Percentiles rank a stretch among this genome's conserved stretches.
Conservation (phyloP, 2,113 vertebrate genomes). For the Guaruba guarouba region DNA sequence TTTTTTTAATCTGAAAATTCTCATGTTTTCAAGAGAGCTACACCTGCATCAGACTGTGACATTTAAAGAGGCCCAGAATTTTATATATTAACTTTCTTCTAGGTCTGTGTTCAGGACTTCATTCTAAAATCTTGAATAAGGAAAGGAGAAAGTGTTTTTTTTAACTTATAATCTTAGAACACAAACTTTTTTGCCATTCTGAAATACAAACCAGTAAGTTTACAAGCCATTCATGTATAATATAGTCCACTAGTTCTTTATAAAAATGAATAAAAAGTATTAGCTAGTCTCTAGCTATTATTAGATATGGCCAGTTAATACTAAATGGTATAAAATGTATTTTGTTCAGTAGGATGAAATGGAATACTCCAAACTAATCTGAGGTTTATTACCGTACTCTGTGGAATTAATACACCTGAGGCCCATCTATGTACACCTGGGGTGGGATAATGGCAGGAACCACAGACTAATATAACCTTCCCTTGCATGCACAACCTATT, state of each 20-base stretch:
- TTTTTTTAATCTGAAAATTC: not conserved
- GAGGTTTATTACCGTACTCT: not conserved
- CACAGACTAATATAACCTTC: not conserved
- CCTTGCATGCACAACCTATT: not conserved
- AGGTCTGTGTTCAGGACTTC: not conserved
- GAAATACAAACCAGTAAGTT: not conserved
- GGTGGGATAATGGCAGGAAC: not conserved
- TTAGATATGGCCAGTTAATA: not conserved
- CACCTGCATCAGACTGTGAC: not conserved
- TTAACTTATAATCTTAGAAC: not conserved
- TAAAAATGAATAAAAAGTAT: not conserved
- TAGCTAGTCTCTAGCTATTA: not conserved
- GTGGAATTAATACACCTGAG: not conserved
- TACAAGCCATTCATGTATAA: conserved; percentile 54
- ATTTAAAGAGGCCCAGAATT: not conserved
- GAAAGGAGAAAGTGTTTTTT: not conserved
- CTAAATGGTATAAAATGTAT: not conserved
- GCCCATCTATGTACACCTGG: not conserved
- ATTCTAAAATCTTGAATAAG: not conserved
- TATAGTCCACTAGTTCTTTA: not conserved
- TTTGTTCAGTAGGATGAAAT: conserved; percentile 9
- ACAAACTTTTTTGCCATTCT: not conserved
- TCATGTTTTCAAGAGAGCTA: not conserved
- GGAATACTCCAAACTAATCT: conserved; percentile 18
- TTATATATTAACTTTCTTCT: not conserved